These are phyloP conservation scores for Cyprinodon diabolis DNA, from an alignment of 2,797 vertebrate genomes.

Conservation along the genomic window DNA sequence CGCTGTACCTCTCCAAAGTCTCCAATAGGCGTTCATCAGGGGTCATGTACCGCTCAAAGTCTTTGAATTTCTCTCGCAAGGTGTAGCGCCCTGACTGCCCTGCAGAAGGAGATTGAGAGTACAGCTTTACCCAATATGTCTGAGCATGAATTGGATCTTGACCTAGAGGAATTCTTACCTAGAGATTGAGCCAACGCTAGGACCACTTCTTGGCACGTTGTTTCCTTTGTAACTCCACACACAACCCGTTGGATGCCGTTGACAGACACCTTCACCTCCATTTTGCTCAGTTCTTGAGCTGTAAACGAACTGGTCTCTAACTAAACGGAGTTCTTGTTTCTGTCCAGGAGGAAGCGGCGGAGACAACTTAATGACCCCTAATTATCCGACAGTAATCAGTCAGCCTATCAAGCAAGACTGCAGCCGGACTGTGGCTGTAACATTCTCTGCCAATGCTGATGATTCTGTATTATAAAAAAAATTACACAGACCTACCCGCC, in stretches of 20 bases:
- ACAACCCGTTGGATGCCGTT: conserved; percentile 80
- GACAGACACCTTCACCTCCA: conserved; percentile 84
- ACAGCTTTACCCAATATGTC: neutral
- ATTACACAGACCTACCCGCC: conserved; percentile 44
- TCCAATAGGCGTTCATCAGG: conserved; percentile 76
- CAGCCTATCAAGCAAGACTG: conserved; percentile 17
- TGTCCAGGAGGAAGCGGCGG: conserved; percentile 28
- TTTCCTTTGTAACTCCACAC: conserved; percentile 80
- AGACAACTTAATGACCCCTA: conserved; percentile 37
- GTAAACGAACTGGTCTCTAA: conserved; percentile 1
- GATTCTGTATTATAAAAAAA: neutral
- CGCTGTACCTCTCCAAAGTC: conserved; percentile 79
- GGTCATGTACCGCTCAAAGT: conserved; percentile 77
- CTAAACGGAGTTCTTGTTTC: neutral
- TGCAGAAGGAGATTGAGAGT: conserved; percentile 33
- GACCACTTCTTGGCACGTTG: conserved; percentile 85
- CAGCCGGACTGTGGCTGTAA: neutral
- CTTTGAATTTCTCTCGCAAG: conserved; percentile 82
- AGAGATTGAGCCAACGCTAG: conserved; percentile 80
- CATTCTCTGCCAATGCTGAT: neutral
- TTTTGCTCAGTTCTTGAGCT: conserved; percentile 42
- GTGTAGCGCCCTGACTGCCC: conserved; percentile 83
- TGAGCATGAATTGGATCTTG: neutral
- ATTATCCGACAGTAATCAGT: conserved; percentile 35
- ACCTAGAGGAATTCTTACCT: conserved; percentile 59